A percentile compares a stretch with the other conserved stretches of the same genome.
Evolutionary conservation across 1,140 invertebrate species (phyloP).

Genomic region (Platorchestia sp.): DNA sequence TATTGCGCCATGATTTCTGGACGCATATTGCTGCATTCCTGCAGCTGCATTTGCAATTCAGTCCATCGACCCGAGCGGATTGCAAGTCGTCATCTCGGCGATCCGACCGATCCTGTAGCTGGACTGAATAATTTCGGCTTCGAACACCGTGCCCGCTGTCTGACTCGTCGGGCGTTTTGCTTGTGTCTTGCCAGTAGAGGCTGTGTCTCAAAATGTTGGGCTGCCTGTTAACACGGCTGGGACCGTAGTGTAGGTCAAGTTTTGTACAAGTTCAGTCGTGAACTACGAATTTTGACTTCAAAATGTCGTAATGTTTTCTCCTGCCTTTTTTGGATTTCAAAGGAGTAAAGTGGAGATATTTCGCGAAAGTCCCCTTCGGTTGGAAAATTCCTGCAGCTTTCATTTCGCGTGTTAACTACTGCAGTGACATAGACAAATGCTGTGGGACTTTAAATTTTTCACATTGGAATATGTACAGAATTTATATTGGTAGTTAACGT

Average conservation of each 20-base stretch:
- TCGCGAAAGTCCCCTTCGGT: neutral
- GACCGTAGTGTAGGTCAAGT: neutral
- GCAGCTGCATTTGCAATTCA: conserved; percentile 51
- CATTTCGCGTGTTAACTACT: neutral
- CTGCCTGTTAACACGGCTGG: neutral
- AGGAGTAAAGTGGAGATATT: neutral
- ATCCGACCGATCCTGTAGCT: neutral
- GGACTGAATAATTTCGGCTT: conserved; percentile 23
- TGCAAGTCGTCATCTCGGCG: conserved; percentile 28
- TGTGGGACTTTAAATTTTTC: no score
- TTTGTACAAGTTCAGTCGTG: no score
- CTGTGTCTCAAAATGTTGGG: neutral
- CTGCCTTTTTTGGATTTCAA: neutral
- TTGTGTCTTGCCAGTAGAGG: neutral
- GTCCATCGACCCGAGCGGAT: conserved; percentile 38
- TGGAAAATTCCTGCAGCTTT: neutral
- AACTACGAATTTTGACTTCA: neutral
- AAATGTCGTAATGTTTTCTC: neutral
- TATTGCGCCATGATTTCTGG: neutral
- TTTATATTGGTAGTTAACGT: no score
- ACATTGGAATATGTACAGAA: no score
- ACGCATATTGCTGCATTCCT: conserved; percentile 26
- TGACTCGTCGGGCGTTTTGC: neutral
- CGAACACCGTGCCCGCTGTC: neutral
- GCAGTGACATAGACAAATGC: neutral